Base-by-base conservation (phyloP, 2,888 invertebrate genomes). In the Charanyca ferruginea region DNA sequence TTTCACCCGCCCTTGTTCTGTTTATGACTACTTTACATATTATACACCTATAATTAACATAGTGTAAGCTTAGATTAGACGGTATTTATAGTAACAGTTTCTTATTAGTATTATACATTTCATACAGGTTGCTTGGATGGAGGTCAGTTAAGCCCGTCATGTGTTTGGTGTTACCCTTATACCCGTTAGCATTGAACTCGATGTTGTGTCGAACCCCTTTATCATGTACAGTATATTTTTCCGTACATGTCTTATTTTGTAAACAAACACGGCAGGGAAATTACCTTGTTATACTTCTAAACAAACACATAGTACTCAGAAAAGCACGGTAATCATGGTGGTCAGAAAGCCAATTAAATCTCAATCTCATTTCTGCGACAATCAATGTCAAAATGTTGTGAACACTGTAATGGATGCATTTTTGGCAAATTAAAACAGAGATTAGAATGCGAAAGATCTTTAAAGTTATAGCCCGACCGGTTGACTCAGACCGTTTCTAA, bases 81-180 rank as follows among this genome's bases (percentile, higher is more conserved):
- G 87, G 84, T 20, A 57, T 53, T 84, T 25, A 59, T 53, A 66
- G 65, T 42, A 23, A 51, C 53, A 51, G 54, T 76, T 61, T 84
- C 85, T 85, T 81, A 85, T 62, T 85, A 85, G 86, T 85, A 83
- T 88, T 90, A 88, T 80, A 83, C 83, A 84, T 91, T 94, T 91
- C 87, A 88, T 80, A 92, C 96, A 96, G 96, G 96, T 96, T 92
- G 96, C 96, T 94, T 96, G 96, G 96, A 96, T 95, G 90, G 96
- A 96, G 96, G 96, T 96, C 92, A 96, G 96, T 96, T 86, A 77
- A 74, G 80, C 77, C 76, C 73, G 74, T 81, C 79, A 79, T 83
- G 80, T 85, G 83, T 89, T 90, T 87, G 88, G 86, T 89, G 89
- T 87, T 88, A 55, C 66, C 63, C 73, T 62, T 75, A 38, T 77